phyloP scores from a whole-genome alignment of 2,113 vertebrate genomes.

The Philantomba maxwellii region DNA sequence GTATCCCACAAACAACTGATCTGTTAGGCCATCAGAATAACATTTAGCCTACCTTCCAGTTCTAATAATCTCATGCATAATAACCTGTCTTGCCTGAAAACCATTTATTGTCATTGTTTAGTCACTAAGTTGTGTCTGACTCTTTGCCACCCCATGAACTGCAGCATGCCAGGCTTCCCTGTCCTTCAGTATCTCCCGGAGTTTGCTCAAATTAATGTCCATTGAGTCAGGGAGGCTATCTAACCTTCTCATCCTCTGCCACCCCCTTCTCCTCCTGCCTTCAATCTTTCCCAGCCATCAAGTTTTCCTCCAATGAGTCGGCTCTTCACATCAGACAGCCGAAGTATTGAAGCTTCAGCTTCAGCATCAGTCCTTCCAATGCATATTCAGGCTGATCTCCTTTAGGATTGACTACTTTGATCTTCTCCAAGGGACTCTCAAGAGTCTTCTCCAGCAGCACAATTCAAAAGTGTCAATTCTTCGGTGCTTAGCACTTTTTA shows the following conservation, averaged over 20 bases:
- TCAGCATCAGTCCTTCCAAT: neutral
- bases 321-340: neutral
- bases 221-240: neutral
- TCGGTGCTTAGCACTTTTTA: neutral
- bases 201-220: neutral
- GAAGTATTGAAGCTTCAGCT: neutral
- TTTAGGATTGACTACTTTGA: neutral
- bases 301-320: neutral
- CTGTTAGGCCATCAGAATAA: neutral
- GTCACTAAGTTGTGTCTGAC: neutral
- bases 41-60: neutral
- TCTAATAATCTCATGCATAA: neutral
- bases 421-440: neutral
- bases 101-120: neutral
- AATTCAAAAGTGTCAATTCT: neutral
- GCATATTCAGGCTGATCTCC: neutral
- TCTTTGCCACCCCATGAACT: neutral
- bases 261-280: neutral
- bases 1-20: neutral
- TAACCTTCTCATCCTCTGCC: neutral
- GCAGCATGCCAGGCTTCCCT: neutral
- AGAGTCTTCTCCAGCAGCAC: neutral
- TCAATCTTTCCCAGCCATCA: neutral
- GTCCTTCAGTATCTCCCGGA: neutral
- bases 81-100: conserved; percentile 22